These are phyloP conservation scores for Apamea anceps DNA, from an alignment of 2,888 invertebrate genomes.

Conservation along the genomic window DNA sequence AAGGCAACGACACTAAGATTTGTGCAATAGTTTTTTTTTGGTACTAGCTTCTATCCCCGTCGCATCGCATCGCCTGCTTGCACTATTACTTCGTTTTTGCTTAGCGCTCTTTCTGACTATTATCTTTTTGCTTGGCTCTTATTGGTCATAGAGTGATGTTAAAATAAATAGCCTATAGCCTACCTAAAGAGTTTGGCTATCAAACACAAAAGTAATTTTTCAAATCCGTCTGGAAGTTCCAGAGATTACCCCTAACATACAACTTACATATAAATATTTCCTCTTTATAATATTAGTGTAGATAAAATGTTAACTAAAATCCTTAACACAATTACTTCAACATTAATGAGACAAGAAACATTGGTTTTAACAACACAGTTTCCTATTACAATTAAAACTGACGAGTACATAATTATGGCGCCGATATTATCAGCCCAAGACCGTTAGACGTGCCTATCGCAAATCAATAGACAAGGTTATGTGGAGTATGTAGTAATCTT, in stretches of 20 bases:
- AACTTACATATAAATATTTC: too few relatives aligned
- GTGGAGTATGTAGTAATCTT: slow-evolving; percentile 37
- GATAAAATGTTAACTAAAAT: background rate
- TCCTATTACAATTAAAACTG: slow-evolving; percentile 48
- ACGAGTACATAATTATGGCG: slow-evolving; percentile 44
- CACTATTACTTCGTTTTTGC: background rate
- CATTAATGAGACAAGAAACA: slow-evolving; percentile 35
- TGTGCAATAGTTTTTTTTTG: background rate
- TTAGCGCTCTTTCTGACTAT: background rate
- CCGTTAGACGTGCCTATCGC: slow-evolving; percentile 55
- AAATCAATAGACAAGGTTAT: slow-evolving; percentile 48
- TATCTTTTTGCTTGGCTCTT: background rate
- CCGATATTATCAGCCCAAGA: slow-evolving; percentile 46
- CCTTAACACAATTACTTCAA: slow-evolving; percentile 4
- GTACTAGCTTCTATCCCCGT: background rate
- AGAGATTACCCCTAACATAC: background rate
- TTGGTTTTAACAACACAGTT: slow-evolving; percentile 25
- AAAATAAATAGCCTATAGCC: background rate
- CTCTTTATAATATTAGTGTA: background rate
- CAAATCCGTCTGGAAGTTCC: background rate
- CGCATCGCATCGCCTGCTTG: background rate
- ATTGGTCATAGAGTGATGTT: background rate
- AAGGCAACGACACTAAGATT: background rate
- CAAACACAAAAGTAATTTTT: background rate
- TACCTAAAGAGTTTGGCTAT: background rate